Evolutionary conservation across 2,797 vertebrate species (phyloP).

Genomic region (Mormyrus proboscirostris): DNA sequence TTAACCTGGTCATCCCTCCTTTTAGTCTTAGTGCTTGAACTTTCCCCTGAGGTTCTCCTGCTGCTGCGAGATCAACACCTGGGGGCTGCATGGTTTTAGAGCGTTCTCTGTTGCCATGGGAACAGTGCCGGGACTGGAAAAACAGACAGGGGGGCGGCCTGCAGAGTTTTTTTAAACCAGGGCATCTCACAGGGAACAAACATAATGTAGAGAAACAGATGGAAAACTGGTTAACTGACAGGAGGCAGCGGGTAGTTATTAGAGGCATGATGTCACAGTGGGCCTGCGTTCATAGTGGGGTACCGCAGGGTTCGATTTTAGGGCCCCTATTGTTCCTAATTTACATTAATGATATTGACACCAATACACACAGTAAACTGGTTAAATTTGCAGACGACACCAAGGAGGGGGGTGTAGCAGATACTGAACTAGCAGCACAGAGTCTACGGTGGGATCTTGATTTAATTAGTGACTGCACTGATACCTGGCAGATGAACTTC

Average conservation of each 20-base stretch:
- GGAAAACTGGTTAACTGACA: not conserved
- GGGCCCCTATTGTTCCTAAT: too few relatives aligned
- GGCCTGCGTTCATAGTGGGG: too few relatives aligned
- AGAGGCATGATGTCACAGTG: too few relatives aligned
- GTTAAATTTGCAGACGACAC: too few relatives aligned
- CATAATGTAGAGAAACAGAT: not conserved
- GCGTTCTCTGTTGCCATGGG: not conserved
- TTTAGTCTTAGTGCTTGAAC: not conserved
- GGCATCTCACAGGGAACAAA: constrained; percentile 52
- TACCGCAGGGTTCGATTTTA: too few relatives aligned
- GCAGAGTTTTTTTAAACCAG: constrained; percentile 33
- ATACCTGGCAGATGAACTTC: too few relatives aligned
- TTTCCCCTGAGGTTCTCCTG: not conserved
- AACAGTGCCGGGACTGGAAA: not conserved
- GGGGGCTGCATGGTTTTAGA: not conserved
- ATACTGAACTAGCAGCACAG: too few relatives aligned
- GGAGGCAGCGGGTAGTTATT: not conserved
- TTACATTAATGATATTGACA: too few relatives aligned
- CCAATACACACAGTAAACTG: too few relatives aligned
- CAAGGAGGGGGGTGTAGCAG: too few relatives aligned
- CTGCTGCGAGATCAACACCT: not conserved
- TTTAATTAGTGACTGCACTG: too few relatives aligned
- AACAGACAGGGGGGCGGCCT: constrained; percentile 16
- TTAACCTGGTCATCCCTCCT: not conserved
- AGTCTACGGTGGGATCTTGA: too few relatives aligned